Conservation (phyloP, 2,113 vertebrate species). For the Salvelinus alpinus region DNA sequence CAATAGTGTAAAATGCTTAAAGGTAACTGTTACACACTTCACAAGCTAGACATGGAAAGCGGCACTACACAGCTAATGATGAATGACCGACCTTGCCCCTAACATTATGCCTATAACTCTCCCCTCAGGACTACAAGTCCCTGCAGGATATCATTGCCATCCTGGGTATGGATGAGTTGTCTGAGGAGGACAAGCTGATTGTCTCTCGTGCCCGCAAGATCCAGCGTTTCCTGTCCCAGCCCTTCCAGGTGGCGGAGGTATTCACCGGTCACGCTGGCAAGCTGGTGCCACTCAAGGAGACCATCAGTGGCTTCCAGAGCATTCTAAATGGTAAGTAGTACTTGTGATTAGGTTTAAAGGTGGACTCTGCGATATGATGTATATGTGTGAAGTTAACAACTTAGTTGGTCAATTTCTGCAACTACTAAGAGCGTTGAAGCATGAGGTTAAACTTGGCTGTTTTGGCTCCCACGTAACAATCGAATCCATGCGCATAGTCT, state of each 20-base stretch:
- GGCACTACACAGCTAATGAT: too few species aligned
- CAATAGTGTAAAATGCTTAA: too few species aligned
- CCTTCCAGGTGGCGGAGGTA: constrained; percentile 98
- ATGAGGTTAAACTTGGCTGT: too few species aligned
- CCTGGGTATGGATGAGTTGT: constrained; percentile 97
- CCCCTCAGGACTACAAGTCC: constrained; percentile 91
- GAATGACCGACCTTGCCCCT: too few species aligned
- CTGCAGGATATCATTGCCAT: constrained; percentile 99
- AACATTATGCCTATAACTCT: neutral
- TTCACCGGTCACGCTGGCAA: constrained; percentile 96
- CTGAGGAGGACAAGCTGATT: constrained; percentile 95
- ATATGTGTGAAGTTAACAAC: too few species aligned
- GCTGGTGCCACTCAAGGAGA: constrained; percentile 94
- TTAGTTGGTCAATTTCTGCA: too few species aligned
- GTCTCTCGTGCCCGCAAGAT: constrained; percentile 96
- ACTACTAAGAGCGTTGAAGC: too few species aligned
- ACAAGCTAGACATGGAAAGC: too few species aligned
- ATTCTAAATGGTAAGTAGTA: constrained; percentile 84
- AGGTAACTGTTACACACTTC: too few species aligned
- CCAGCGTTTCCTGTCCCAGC: constrained; percentile 96
- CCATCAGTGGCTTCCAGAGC: constrained; percentile 87
- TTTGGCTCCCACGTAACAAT: too few species aligned
- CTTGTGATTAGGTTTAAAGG: neutral
- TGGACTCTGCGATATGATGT: neutral
- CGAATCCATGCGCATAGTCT: too few species aligned